These are phyloP conservation scores for Belonocnema kinseyi DNA, from an alignment of 1,140 invertebrate genomes.

Conservation along the genomic window DNA sequence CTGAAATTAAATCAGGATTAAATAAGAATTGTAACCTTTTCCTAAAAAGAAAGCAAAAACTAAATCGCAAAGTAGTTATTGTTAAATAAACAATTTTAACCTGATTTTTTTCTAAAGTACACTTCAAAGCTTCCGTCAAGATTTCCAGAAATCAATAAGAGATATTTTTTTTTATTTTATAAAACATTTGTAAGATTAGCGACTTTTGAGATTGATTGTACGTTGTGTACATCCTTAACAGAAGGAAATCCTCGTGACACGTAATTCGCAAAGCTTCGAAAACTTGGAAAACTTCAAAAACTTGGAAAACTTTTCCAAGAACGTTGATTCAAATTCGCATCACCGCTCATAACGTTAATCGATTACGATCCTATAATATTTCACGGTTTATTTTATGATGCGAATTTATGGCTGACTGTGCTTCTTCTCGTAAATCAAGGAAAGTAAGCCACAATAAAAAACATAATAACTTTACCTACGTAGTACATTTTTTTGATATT, in stretches of 20 bases:
- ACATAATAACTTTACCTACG: background rate
- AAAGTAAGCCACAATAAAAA: background rate
- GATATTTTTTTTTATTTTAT: too few relatives aligned
- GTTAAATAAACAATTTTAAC: too few relatives aligned
- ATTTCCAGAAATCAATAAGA: too few relatives aligned
- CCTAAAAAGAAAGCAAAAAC: too few relatives aligned
- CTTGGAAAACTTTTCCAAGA: background rate
- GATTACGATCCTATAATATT: constrained; percentile 8
- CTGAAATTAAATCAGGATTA: too few relatives aligned
- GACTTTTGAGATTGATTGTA: too few relatives aligned
- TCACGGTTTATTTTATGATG: background rate
- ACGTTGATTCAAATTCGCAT: background rate
- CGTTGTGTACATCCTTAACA: background rate
- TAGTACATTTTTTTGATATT: background rate
- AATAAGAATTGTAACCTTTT: too few relatives aligned
- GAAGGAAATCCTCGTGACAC: background rate
- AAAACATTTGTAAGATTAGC: too few relatives aligned
- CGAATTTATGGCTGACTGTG: background rate
- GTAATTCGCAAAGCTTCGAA: constrained; percentile 3
- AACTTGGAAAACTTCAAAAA: background rate
- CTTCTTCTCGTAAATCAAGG: constrained; percentile 5
- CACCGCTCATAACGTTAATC: background rate
- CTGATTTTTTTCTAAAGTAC: too few relatives aligned
- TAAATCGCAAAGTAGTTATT: too few relatives aligned
- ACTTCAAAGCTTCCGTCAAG: too few relatives aligned